A percentile compares a stretch with the other conserved stretches of the same genome.
phyloP scores from a whole-genome alignment of 2,888 invertebrate genomes.

The Polydrusus cervinus region DNA sequence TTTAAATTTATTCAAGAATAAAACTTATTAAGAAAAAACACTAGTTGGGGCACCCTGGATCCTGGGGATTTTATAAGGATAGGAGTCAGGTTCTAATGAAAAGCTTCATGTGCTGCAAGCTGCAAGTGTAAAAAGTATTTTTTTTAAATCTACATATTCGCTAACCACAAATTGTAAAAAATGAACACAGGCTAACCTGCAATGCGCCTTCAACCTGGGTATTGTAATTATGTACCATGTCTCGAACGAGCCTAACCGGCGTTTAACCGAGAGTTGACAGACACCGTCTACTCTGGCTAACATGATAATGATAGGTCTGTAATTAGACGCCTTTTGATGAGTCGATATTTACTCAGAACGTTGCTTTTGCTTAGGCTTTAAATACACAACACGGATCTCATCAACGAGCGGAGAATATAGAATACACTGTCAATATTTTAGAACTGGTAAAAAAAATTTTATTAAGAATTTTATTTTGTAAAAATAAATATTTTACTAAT shows the following conservation, averaged over 20 bases:
- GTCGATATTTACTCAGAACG: conserved; percentile 69
- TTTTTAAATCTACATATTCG: too few species aligned
- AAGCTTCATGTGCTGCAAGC: too few species aligned
- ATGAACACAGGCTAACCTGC: conserved; percentile 65
- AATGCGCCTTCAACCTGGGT: conserved; percentile 19
- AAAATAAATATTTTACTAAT: too few species aligned
- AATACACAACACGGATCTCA: conserved; percentile 16
- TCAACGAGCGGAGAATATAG: conserved; percentile 19
- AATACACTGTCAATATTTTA: background rate
- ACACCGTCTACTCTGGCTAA: conserved; percentile 62
- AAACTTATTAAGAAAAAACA: too few species aligned
- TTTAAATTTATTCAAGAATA: too few species aligned
- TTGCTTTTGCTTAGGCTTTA: conserved; percentile 61
- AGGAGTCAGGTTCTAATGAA: too few species aligned
- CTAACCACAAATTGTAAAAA: conserved; percentile 60
- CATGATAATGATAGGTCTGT: conserved; percentile 71
- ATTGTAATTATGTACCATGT: conserved; percentile 65
- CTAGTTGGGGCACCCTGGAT: too few species aligned
- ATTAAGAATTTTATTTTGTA: too few species aligned
- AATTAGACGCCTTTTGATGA: conserved; percentile 67
- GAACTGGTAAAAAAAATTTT: too few species aligned
- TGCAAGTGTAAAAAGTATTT: too few species aligned
- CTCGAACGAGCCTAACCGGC: conserved; percentile 58
- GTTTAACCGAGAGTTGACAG: conserved; percentile 64
- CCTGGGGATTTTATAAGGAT: too few species aligned